Base-by-base conservation (phyloP, 2,888 invertebrate genomes). In the Heliconius sara region DNA sequence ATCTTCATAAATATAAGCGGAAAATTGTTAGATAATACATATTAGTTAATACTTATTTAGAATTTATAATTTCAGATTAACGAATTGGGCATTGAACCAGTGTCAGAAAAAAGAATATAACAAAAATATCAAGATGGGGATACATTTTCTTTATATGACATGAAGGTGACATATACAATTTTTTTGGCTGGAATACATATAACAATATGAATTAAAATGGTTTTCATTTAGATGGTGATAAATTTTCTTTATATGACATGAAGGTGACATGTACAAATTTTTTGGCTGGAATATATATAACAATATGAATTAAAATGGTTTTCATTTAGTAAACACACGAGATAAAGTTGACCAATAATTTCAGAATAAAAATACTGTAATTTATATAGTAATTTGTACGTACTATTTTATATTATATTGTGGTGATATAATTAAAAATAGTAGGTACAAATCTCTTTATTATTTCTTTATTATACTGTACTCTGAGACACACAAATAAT, bases 61-160 rank as follows among this genome's bases (percentile, higher is more conserved):
- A n/a, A 60, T n/a, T 60, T 60, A 60, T n/a, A n/a, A n/a, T 75
- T 75, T 39, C 25, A 67, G 77, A 73, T 80, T 13, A 66, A 25
- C n/a, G 76, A 80, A 73, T 68, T 77, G 52, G 76, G 25, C 57
- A 70, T 79, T 76, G 67, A 74, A 34, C 68, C 78, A 13, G 66
- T 52, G 47, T 68, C 75, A 19, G 78, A 75, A 60, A 68, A 10
- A 43, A 75, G 68, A 68, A 47, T 79, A 2, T 79, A 70, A 70
- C 66, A 1, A 22, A 27, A 4, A 30, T 16, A 27, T 22, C 13
- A 19, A 60, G 4, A 22, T 27, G 27, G 27, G 1, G 27, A 27
- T 27, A 27, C 1, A 27, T 27, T 27, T 27, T 27, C 27, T 27
- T 27, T 27, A 27, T 27, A 27, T 27, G 27, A 27, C 27, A 27